phyloP scores from a whole-genome alignment of 2,113 vertebrate genomes.

The Lathamus discolor region DNA sequence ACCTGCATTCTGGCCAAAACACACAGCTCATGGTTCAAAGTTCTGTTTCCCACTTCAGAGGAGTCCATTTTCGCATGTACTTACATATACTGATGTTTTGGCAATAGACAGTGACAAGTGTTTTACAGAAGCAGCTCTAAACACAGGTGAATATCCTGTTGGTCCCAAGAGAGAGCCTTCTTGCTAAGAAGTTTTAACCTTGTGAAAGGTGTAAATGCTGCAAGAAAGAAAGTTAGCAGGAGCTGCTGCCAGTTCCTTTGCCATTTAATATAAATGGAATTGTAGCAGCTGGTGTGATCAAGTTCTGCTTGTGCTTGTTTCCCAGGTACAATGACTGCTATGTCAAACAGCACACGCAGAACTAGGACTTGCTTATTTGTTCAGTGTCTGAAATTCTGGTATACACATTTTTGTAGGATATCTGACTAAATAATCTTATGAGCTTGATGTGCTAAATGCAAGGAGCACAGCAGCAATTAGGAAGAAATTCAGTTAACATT shows the following conservation, averaged over 20 bases:
- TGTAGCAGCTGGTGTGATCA: not conserved
- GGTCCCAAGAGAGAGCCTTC: not conserved
- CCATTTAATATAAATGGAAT: not conserved
- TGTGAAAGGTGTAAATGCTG: not conserved
- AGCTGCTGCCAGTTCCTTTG: not conserved
- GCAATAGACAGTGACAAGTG: not conserved
- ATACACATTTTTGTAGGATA: not conserved
- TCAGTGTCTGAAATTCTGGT: not conserved
- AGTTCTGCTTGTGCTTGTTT: not conserved
- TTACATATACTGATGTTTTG: not conserved
- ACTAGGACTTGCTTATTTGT: not conserved
- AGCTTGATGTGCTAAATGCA: not conserved
- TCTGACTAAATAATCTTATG: not conserved
- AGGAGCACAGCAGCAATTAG: not conserved
- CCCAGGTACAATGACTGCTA: not conserved
- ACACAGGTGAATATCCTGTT: not conserved
- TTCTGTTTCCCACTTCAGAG: not conserved
- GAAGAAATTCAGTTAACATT: not conserved
- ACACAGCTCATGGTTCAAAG: not conserved
- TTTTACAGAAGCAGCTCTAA: not conserved
- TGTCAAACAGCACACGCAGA: not conserved
- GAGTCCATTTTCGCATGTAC: not conserved
- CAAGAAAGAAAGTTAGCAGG: not conserved
- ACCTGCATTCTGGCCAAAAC: not conserved
- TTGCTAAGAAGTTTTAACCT: not conserved